A percentile compares a stretch with the other conserved stretches of the same genome.
phyloP scores from a whole-genome alignment of 64 coral and sea anemone genomes.

The Stichodactyla mertensii region DNA sequence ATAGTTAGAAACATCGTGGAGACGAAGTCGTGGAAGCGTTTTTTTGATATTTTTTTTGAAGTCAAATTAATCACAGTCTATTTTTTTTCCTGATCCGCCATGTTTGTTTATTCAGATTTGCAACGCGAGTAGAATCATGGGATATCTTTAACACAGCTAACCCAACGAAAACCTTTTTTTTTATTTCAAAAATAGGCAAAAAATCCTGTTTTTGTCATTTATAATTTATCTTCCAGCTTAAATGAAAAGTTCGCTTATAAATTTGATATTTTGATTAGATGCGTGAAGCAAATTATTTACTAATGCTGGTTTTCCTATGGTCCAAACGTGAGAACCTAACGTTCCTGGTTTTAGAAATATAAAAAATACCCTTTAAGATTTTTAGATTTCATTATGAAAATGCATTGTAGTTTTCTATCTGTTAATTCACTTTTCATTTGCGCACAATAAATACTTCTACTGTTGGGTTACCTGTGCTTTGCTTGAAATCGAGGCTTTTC shows the following conservation, averaged over 20 bases:
- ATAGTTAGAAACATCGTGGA: conserved; percentile 77
- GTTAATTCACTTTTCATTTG: neutral
- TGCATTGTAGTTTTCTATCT: too few species aligned
- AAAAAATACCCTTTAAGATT: too few species aligned
- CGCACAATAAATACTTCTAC: neutral
- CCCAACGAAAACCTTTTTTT: neutral
- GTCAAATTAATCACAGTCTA: neutral
- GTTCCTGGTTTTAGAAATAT: too few species aligned
- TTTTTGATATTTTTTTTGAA: neutral
- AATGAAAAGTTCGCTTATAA: too few species aligned
- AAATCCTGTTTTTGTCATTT: too few species aligned
- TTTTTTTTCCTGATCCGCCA: neutral
- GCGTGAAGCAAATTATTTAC: too few species aligned
- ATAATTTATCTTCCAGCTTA: too few species aligned
- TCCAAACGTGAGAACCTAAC: too few species aligned
- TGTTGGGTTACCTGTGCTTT: neutral
- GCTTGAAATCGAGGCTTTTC: neutral
- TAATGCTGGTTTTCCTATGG: too few species aligned
- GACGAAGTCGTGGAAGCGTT: neutral
- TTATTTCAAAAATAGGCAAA: too few species aligned
- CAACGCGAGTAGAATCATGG: neutral
- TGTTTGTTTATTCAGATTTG: neutral
- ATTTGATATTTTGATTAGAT: too few species aligned
- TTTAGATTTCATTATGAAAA: too few species aligned
- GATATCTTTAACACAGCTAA: neutral